These are phyloP conservation scores for Desmophyllum pertusum DNA, from an alignment of 92 coral and sea anemone genomes.

Conservation along the genomic window DNA sequence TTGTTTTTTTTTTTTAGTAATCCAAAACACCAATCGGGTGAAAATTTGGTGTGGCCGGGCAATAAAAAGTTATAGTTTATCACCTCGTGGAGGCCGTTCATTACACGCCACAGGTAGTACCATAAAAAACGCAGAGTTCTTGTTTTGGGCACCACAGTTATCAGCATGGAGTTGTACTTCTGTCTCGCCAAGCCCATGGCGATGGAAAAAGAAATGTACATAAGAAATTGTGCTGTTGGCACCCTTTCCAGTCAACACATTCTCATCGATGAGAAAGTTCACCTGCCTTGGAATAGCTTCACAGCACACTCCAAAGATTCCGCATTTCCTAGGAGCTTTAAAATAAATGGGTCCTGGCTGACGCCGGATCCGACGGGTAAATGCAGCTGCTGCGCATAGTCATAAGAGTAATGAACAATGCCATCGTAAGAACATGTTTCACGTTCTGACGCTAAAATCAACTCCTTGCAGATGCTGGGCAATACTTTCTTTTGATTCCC, in stretches of 20 bases:
- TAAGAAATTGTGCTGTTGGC: too few relatives aligned
- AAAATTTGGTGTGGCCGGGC: too few relatives aligned
- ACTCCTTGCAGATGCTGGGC: slow-evolving; percentile 15
- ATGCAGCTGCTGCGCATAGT: slow-evolving; percentile 56
- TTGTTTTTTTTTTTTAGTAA: slow-evolving; percentile 29
- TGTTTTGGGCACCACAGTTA: slow-evolving; percentile 62
- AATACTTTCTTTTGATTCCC: too few relatives aligned
- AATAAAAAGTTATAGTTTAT: slow-evolving; percentile 37
- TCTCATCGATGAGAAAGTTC: slow-evolving; percentile 62
- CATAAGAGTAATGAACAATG: too few relatives aligned
- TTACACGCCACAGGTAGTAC: too few relatives aligned
- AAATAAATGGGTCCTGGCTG: too few relatives aligned
- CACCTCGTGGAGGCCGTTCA: too few relatives aligned
- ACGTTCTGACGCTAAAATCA: slow-evolving; percentile 10
- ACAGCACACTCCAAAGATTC: slow-evolving; percentile 53
- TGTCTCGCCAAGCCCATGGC: too few relatives aligned
- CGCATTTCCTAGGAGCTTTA: slow-evolving; percentile 61
- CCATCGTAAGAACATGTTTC: slow-evolving; percentile 13
- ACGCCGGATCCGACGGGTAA: slow-evolving; percentile 42
- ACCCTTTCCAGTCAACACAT: too few relatives aligned
- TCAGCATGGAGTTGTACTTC: too few relatives aligned
- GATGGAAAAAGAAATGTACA: too few relatives aligned
- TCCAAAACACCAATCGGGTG: too few relatives aligned
- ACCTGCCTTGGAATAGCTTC: slow-evolving; percentile 64
- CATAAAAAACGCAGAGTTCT: slow-evolving; percentile 43